Base-by-base conservation (phyloP, 2,797 vertebrate genomes). In the Gallinago nigripennis region DNA sequence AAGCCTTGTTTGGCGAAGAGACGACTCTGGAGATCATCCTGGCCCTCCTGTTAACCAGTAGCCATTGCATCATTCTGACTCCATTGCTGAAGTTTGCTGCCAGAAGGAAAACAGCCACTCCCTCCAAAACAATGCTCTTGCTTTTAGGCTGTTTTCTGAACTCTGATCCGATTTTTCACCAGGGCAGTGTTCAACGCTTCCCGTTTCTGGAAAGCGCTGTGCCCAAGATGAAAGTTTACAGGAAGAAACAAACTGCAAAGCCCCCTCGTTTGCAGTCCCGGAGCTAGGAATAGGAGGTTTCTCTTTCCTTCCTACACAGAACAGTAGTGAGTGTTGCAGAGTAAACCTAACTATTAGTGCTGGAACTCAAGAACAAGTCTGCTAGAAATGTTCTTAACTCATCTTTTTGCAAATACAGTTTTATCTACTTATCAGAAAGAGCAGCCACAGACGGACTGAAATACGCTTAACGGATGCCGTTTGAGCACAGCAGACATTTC, bases 181-280 rank as follows among this genome's bases (percentile, higher is more conserved):
- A 72, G 57, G 1, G 46, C 71, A 87, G 12, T 4, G 51, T 20
- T 88, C 35, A 3, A 3, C 6, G 14, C 33, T 95, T 95, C 96
- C 70, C 1, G 27, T 48, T 79, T 88, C 93, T 96, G 93, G 70
- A 73, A 93, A 95, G 78, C 0, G 0, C 77, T 70, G 25, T 39
- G 65, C n/a, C 51, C 28, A 76, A 14, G 31, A 50, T 31, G 58
- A 86, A 82, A 93, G 66, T 79, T 76, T 57, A 86, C 83, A 93
- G 81, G 90, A 95, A 95, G 77, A 92, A 93, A 86, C 80, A 87
- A 95, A 66, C 73, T 94, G 95, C 93, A 93, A 93, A 90, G 83
- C 58, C 63, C 76, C 54, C 51, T 35, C 6, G 0, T 31, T 24
- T 56, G 82, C 77, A 86, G 31, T 58, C 88, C 76, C 0, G 5